phyloP scores from a whole-genome alignment of 2,797 vertebrate species.

The Pipistrellus pygmaeus region DNA sequence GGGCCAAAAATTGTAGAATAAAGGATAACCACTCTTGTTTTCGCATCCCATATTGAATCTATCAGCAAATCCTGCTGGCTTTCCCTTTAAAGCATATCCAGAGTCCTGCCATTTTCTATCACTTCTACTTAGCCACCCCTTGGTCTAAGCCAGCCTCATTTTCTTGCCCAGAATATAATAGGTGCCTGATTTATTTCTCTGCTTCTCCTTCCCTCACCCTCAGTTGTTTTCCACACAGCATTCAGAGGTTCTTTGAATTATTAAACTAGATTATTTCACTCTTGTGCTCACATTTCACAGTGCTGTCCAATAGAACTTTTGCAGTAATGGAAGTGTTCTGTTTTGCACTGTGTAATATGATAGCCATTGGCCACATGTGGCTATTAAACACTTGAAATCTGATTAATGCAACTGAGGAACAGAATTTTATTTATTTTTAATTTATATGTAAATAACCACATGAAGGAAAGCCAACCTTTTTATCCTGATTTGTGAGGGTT shows the following conservation, averaged over 20 bases:
- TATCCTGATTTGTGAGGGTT: neutral
- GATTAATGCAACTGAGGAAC: neutral
- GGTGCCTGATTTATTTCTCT: neutral
- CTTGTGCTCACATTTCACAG: neutral
- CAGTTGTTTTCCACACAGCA: neutral
- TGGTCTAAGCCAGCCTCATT: neutral
- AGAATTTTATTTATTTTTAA: slow-evolving; percentile 34
- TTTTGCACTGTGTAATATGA: neutral
- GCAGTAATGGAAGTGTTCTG: neutral
- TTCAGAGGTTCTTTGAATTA: neutral
- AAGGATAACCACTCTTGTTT: neutral
- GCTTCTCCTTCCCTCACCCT: neutral
- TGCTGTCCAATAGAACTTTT: neutral
- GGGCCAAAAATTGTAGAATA: neutral
- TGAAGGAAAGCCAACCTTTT: neutral
- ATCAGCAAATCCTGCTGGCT: neutral
- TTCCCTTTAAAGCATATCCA: neutral
- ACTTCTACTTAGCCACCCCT: neutral
- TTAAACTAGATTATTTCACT: neutral
- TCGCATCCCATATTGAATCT: neutral
- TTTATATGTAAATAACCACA: slow-evolving; percentile 19
- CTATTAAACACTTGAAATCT: neutral
- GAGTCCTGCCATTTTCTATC: neutral
- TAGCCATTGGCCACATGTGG: neutral
- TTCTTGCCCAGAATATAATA: neutral